Base-by-base conservation (phyloP, 1,140 invertebrate genomes). In the Drosophila nigromelanica region DNA sequence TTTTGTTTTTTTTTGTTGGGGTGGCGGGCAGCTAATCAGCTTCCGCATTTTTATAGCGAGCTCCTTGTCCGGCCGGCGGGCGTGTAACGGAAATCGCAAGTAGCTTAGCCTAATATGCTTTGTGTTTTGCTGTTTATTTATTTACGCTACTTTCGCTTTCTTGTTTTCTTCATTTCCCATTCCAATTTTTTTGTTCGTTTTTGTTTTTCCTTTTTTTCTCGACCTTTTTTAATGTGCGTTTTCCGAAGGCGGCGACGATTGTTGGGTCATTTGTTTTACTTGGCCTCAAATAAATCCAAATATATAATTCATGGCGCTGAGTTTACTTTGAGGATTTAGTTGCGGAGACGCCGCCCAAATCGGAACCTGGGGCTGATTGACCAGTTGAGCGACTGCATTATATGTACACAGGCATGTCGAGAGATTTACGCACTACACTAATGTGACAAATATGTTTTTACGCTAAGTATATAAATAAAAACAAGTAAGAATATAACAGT, bases 41-140 rank as follows among this genome's bases (percentile, higher is more conserved):
- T 87, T 87, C 82, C 82, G 83, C 73, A 87, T 82, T 86, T 86
- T 86, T 86, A 86, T 89, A 79, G 78, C 63, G 48, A 75, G 72
- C 59, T 66, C 68, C 50, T 55, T 56, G 5, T 12, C 40, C 27
- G 40, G 27, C 55, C 55, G 58, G 43, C 76, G 76, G 79, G 63
- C 79, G 70, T 86, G 82, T 87, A 78, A 86, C 83, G 83, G 83
- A 89, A 89, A 89, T 89, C 83, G 83, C 83, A 89, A 89, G 83
- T 89, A 89, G 83, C 83, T 89, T 89, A 89, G 80, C 83, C 83
- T 89, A 89, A 89, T 89, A 89, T 89, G 83, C 85, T 89, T 89
- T 89, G 83, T 89, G 83, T 89, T 89, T 73, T 75, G 68, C 76
- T 89, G 79, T 89, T 87, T 87, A 87, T 87, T 87, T 89, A 87